These are phyloP conservation scores for Cottoperca gobio DNA, from an alignment of 2,797 vertebrate genomes.

Conservation along the genomic window DNA sequence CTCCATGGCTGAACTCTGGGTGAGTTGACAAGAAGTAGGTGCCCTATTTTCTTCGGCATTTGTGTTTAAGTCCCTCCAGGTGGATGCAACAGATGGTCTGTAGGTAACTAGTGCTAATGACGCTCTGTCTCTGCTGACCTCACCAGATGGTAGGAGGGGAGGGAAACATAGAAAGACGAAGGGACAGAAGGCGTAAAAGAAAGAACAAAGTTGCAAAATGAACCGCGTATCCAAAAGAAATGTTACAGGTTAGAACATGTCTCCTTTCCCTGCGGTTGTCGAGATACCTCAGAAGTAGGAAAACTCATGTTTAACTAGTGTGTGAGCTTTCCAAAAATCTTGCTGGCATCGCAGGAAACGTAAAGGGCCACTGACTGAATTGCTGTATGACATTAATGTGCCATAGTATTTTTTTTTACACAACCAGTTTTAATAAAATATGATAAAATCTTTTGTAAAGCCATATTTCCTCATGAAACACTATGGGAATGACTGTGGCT, in stretches of 20 bases:
- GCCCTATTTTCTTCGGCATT: constrained; percentile 22
- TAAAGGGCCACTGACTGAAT: neutral
- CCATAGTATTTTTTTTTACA: neutral
- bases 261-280: neutral
- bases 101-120: constrained; percentile 76
- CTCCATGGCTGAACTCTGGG: constrained; percentile 57
- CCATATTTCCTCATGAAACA: neutral
- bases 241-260: constrained; percentile 66
- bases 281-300: constrained; percentile 1
- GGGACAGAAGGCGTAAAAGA: constrained; percentile 30
- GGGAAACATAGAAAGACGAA: constrained; percentile 40
- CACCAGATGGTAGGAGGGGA: constrained; percentile 71
- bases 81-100: constrained; percentile 74
- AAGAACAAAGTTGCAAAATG: constrained; percentile 51
- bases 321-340: neutral
- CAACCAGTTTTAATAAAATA: constrained; percentile 1
- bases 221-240: constrained; percentile 18
- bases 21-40: constrained; percentile 70
- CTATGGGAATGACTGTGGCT: constrained; percentile 5
- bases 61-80: constrained; percentile 64
- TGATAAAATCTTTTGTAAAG: neutral
- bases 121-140: constrained; percentile 70
- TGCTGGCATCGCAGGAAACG: constrained; percentile 2
- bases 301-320: neutral
- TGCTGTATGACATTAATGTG: neutral